phyloP scores from a whole-genome alignment of 2,888 invertebrate species.

The Nasonovia ribisnigri region DNA sequence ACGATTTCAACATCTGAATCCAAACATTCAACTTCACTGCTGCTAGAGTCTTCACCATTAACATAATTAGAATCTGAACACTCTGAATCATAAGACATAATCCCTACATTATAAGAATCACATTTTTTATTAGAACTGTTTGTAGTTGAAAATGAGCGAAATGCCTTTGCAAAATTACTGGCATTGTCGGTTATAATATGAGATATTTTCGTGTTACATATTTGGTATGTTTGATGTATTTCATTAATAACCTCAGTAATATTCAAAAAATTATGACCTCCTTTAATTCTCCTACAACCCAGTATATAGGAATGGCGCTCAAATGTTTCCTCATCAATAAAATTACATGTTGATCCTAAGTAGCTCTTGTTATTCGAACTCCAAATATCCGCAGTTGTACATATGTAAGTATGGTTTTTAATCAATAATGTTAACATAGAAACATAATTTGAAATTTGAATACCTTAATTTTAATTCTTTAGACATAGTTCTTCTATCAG shows the following conservation, averaged over 20 bases:
- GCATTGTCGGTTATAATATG: not conserved
- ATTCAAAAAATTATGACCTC: not conserved
- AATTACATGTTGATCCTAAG: not conserved
- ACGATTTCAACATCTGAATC: not conserved
- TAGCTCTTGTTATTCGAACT: not conserved
- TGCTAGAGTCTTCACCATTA: not conserved
- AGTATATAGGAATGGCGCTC: not conserved
- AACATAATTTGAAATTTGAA: too few species aligned
- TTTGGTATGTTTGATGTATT: not conserved
- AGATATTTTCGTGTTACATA: not conserved
- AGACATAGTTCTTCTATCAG: too few species aligned
- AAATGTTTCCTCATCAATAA: not conserved
- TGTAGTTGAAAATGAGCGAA: not conserved
- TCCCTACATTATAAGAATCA: not conserved
- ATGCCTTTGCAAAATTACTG: not conserved
- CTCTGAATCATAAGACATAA: not conserved
- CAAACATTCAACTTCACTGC: not conserved
- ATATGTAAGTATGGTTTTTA: too few species aligned
- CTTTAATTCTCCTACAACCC: not conserved
- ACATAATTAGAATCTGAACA: not conserved
- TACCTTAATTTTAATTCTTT: too few species aligned
- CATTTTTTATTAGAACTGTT: not conserved
- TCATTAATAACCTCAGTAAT: not conserved
- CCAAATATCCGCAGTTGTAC: too few species aligned
- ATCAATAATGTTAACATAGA: too few species aligned